Percentiles rank a stretch among this genome's conserved stretches.
These are phyloP conservation scores for Macrotis lagotis DNA, from an alignment of 2,113 vertebrate species.

Conservation along the genomic window DNA sequence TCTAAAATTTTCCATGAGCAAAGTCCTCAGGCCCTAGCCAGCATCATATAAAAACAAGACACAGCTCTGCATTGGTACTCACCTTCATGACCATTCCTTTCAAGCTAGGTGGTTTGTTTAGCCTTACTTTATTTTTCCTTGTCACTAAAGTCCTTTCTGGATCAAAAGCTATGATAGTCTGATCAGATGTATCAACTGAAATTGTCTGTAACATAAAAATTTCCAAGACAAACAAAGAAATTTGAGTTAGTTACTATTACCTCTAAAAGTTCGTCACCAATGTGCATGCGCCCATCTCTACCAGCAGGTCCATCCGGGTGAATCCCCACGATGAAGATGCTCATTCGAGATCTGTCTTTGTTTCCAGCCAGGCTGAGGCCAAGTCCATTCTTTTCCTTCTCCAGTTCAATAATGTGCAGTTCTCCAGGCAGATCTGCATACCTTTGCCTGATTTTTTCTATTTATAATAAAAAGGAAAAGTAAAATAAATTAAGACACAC, in stretches of 20 bases:
- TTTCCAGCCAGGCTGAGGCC: slow-evolving; percentile 98
- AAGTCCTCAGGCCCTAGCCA: background rate
- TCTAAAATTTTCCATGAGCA: background rate
- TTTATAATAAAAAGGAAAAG: slow-evolving; percentile 9
- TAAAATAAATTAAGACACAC: background rate
- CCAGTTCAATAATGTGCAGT: slow-evolving; percentile 94
- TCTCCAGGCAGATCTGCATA: slow-evolving; percentile 94
- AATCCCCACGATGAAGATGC: slow-evolving; percentile 96
- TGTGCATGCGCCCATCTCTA: slow-evolving; percentile 88
- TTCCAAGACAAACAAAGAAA: background rate
- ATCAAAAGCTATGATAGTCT: background rate
- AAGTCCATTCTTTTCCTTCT: slow-evolving; percentile 95
- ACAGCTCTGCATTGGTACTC: background rate
- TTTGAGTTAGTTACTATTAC: slow-evolving; percentile 79
- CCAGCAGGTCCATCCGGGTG: slow-evolving; percentile 90
- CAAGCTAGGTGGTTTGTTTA: background rate
- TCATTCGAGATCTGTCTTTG: slow-evolving; percentile 93
- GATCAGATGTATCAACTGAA: background rate
- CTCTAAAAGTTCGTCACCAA: slow-evolving; percentile 96
- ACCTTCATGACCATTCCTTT: background rate
- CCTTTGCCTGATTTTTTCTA: slow-evolving; percentile 95
- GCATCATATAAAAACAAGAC: background rate
- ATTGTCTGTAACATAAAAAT: fast-evolving
- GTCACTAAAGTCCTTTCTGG: background rate
- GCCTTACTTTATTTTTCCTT: background rate